These are phyloP conservation scores for Aplysina aerophoba DNA, from an alignment of 37 sponge, comb jelly and placozoan genomes.

Conservation along the genomic window DNA sequence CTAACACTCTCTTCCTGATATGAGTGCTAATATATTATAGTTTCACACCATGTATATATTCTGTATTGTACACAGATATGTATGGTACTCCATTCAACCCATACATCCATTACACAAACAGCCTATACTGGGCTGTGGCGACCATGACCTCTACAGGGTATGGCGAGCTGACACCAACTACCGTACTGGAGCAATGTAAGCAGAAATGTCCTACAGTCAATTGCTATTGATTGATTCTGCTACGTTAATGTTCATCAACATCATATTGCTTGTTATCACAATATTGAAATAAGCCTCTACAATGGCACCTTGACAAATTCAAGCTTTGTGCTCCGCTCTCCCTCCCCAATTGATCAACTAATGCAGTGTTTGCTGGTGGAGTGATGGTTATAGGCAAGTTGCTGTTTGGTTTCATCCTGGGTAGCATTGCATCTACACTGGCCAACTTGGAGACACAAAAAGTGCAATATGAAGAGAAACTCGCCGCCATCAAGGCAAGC, in stretches of 20 bases:
- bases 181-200: conserved; percentile 37
- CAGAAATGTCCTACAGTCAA: too few relatives aligned
- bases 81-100: conserved; percentile 22
- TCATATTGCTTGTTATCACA: too few relatives aligned
- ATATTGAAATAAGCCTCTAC: too few relatives aligned
- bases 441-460: conserved; percentile 67
- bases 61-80: background rate
- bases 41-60: too few relatives aligned
- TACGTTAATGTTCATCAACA: too few relatives aligned
- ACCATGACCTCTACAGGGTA: conserved; percentile 87
- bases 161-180: conserved; percentile 45
- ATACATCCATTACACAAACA: conserved; percentile 64
- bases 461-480: conserved; percentile 60
- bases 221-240: too few relatives aligned
- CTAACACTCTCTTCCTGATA: too few relatives aligned
- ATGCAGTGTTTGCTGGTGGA: conserved; percentile 59
- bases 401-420: conserved; percentile 82
- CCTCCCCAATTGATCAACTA: too few relatives aligned
- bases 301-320: too few relatives aligned
- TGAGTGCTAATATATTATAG: too few relatives aligned
- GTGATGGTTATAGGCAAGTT: conserved; percentile 80
- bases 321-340: too few relatives aligned
- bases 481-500: background rate
- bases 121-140: conserved; percentile 78
- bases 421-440: conserved; percentile 74